Base-by-base conservation (phyloP, 1,140 invertebrate species). In the Papilio xuthus region DNA sequence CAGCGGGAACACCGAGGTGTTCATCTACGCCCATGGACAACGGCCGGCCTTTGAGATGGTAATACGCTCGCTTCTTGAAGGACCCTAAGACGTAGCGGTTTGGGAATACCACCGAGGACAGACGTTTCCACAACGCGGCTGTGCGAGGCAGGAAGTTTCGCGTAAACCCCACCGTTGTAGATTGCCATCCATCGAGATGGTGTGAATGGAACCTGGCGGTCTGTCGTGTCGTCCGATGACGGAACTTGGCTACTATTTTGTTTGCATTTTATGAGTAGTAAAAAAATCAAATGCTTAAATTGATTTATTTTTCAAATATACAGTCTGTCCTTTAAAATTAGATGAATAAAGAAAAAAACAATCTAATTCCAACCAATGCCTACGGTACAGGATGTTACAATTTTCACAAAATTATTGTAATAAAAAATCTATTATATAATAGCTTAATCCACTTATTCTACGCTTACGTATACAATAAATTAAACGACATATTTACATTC, bases 381-480 rank as follows among this genome's bases (percentile, higher is more conserved):
- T 76, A 76, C 23, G 13, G 41, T 75, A 56, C 23, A 50, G 47
- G 28, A 71, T 78, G 56, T 77, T 78, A 71, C 42, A 73, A 77
- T 80, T 72, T 78, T 79, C 53, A 77, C 67, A 63, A 77, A 67
- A 78, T 78, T 79, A 80, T 83, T 78, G 81, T 84, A 81, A 85
- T 85, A 88, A 85, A 88, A 88, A 86, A 86, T 88, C 85, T 88
- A 88, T 80, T 60, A 76, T 75, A 56, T 56, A 75, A 32, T 75
- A 75, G 42, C 42, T 76, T 41, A 20, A 44, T 37, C n/a, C 20
- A 42, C 32, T 42, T 76, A 76, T 32, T n/a, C 78, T 78, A 81
- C 67, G 0, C 86, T 84, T 90, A 90, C 80, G 84, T 86, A 86
- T 86, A 87, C 82, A 91, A 91, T 91, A 91, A 91, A 87, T 90